Conservation (phyloP, 2,113 vertebrate species). For the Catharus minimus region DNA sequence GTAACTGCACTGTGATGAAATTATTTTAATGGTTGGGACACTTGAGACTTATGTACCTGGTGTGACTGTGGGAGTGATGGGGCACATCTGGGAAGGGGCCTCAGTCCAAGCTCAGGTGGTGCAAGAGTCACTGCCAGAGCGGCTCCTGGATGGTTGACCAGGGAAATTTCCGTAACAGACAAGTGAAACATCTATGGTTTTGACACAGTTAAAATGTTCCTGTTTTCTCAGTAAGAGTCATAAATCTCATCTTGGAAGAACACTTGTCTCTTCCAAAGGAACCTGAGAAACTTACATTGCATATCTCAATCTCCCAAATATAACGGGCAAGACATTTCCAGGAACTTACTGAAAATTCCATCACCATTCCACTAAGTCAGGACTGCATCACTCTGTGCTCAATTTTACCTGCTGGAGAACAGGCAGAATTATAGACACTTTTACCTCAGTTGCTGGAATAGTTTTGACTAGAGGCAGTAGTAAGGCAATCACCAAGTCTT, state of each 20-base stretch:
- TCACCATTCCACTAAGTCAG: not conserved
- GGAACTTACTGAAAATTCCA: not conserved
- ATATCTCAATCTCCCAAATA: not conserved
- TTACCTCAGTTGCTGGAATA: not conserved
- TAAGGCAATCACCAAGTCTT: not conserved
- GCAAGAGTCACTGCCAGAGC: not conserved
- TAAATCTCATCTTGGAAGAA: not conserved
- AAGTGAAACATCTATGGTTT: not conserved
- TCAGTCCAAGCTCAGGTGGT: not conserved
- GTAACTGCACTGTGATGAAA: not conserved
- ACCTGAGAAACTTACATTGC: not conserved
- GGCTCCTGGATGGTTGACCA: not conserved
- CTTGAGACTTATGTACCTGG: not conserved
- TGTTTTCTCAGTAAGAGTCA: not conserved
- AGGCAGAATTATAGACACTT: not conserved
- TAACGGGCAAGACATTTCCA: not conserved
- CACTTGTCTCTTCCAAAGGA: not conserved
- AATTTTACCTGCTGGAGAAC: not conserved
- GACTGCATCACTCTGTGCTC: not conserved
- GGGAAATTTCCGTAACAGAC: not conserved
- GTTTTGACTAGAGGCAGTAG: not conserved
- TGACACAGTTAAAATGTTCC: not conserved
- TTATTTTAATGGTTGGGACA: fast-evolving
- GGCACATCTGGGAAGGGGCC: not conserved
- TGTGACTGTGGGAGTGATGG: not conserved